Percentiles rank a stretch among this genome's conserved stretches.
phyloP scores from a whole-genome alignment of 2,113 vertebrate genomes.

The Ictalurus punctatus region DNA sequence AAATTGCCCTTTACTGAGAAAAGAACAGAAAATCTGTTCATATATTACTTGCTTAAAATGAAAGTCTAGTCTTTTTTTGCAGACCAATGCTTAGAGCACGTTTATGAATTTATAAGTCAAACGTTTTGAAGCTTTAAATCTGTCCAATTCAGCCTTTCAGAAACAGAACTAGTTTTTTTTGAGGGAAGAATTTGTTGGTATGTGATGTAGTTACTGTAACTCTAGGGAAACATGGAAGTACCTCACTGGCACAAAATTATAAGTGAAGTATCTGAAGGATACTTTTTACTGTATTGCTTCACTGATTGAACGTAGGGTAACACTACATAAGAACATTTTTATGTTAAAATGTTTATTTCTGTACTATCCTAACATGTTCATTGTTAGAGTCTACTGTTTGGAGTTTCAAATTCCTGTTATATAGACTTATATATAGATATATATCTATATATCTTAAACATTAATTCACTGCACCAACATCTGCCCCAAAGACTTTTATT shows the following conservation, averaged over 20 bases:
- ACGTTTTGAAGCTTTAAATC: neutral
- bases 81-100: neutral
- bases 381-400: neutral
- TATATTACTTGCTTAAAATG: neutral
- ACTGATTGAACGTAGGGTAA: neutral
- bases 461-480: neutral
- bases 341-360: neutral
- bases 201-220: neutral
- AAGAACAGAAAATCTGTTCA: neutral
- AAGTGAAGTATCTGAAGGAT: neutral
- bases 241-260: neutral
- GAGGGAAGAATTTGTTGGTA: neutral
- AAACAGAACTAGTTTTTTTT: neutral
- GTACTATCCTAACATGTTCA: neutral
- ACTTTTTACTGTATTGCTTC: neutral
- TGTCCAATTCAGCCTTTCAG: neutral
- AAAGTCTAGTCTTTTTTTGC: neutral
- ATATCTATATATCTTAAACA: neutral
- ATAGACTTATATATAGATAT: neutral
- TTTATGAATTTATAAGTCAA: neutral
- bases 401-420: neutral
- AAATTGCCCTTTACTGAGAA: neutral
- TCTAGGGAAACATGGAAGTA: neutral
- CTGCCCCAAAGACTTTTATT: neutral
- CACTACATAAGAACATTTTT: neutral